These are phyloP conservation scores for Mormyrus hasselquistii DNA, from an alignment of 2,797 vertebrate species.

Conservation along the genomic window DNA sequence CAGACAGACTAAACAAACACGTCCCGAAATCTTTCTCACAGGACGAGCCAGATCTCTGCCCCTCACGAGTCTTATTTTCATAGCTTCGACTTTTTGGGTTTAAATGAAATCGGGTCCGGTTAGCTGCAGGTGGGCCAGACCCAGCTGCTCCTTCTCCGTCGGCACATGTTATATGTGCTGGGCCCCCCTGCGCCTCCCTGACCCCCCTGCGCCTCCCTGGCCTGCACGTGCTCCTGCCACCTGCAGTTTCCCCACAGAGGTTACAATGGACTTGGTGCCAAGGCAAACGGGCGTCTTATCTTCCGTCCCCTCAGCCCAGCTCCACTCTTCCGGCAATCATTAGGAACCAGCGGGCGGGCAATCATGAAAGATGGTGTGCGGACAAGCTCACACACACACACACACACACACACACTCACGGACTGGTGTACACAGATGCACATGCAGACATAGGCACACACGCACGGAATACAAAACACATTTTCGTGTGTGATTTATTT, in stretches of 20 bases:
- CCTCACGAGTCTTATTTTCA: conserved; percentile 44
- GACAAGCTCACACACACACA: neutral
- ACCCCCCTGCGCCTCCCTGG: neutral
- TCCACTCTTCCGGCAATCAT: neutral
- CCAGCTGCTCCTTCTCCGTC: neutral
- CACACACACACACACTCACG: neutral
- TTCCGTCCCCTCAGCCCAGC: neutral
- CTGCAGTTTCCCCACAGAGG: neutral
- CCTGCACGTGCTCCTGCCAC: neutral
- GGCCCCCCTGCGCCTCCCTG: neutral
- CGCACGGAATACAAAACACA: neutral
- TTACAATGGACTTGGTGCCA: neutral
- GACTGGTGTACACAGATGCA: neutral
- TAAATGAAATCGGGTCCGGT: neutral
- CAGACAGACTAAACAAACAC: conserved; percentile 32
- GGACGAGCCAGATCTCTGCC: conserved; percentile 42
- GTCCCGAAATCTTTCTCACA: conserved; percentile 52
- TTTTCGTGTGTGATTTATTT: neutral
- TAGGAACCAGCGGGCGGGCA: neutral
- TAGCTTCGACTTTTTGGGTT: neutral
- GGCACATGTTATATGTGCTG: neutral
- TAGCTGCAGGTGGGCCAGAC: neutral
- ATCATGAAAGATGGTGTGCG: neutral
- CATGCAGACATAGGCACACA: neutral
- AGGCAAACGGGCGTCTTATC: neutral